These are phyloP conservation scores for Tragulus kanchil DNA, from an alignment of 2,113 vertebrate species.

Conservation along the genomic window DNA sequence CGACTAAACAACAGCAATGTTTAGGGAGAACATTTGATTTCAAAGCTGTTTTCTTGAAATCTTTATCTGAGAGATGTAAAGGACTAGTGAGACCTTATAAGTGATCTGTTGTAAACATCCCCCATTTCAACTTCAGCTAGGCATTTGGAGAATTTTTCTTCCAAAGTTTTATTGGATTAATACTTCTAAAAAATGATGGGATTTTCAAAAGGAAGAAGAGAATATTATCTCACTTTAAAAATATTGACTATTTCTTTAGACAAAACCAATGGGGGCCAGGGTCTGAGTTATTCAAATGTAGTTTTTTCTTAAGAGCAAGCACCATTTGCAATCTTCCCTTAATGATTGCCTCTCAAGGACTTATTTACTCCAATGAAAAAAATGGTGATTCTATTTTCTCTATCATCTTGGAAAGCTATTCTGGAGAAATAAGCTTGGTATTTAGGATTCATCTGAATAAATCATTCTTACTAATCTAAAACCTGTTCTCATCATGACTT, in stretches of 20 bases:
- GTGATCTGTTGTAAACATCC: background rate
- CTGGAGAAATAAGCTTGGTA: conserved; percentile 21
- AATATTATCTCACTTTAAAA: conserved; percentile 22
- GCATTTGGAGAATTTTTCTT: background rate
- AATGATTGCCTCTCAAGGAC: background rate
- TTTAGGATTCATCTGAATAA: conserved; percentile 14
- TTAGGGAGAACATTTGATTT: background rate
- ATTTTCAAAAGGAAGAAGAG: background rate
- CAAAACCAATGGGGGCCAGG: background rate
- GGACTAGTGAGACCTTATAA: background rate
- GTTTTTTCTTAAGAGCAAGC: background rate
- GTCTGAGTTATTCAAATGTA: conserved; percentile 20
- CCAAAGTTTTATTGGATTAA: background rate
- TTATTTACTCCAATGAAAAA: background rate
- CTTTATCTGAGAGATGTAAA: conserved; percentile 36
- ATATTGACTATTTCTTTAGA: background rate
- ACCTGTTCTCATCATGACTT: background rate
- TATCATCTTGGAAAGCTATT: conserved; percentile 6
- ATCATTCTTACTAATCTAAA: conserved; percentile 24
- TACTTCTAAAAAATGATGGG: conserved; percentile 9
- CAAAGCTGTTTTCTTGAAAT: conserved; percentile 8
- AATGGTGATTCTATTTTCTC: background rate
- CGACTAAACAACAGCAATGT: background rate
- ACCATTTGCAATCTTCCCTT: conserved; percentile 4
- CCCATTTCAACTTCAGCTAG: conserved; percentile 20